A percentile compares a stretch with the other conserved stretches of the same genome.
Evolutionary conservation across 2,888 invertebrate species (phyloP).

Genomic region (Drosophila meridionalis): DNA sequence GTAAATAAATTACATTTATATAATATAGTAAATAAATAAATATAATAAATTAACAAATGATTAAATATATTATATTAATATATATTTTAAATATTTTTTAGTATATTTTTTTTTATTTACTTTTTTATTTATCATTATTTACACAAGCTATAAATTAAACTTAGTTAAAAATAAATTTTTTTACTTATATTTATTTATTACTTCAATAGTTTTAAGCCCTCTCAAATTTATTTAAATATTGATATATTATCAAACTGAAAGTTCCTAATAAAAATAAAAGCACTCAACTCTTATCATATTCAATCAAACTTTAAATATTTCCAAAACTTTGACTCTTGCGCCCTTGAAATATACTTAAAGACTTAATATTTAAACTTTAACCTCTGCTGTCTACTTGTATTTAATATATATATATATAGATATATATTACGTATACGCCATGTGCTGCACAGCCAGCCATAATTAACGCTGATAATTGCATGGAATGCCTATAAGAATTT

Average conservation of each 20-base stretch:
- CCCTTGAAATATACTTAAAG: background rate
- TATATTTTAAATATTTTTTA: too few relatives aligned
- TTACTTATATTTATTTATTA: too few relatives aligned
- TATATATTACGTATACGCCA: constrained; percentile 25
- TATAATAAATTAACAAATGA: background rate
- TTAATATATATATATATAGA: constrained; percentile 15
- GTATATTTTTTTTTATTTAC: too few relatives aligned
- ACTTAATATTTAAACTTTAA: constrained; percentile 4
- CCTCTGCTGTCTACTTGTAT: background rate
- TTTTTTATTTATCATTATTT: too few relatives aligned
- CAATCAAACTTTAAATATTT: background rate
- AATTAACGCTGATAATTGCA: constrained; percentile 35
- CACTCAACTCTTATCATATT: background rate
- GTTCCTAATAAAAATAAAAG: too few relatives aligned
- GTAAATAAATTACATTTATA: background rate
- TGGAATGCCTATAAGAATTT: constrained; percentile 21
- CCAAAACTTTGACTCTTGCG: background rate
- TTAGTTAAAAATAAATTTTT: too few relatives aligned
- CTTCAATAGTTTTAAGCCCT: too few relatives aligned
- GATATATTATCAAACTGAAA: too few relatives aligned
- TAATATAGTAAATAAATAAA: background rate
- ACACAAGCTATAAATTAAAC: too few relatives aligned
- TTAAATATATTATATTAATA: too few relatives aligned
- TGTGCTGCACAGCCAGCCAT: constrained; percentile 26
- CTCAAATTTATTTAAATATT: too few relatives aligned